Conservation (phyloP, 2,113 vertebrate genomes). For the Onychorhynchus coronatus region DNA sequence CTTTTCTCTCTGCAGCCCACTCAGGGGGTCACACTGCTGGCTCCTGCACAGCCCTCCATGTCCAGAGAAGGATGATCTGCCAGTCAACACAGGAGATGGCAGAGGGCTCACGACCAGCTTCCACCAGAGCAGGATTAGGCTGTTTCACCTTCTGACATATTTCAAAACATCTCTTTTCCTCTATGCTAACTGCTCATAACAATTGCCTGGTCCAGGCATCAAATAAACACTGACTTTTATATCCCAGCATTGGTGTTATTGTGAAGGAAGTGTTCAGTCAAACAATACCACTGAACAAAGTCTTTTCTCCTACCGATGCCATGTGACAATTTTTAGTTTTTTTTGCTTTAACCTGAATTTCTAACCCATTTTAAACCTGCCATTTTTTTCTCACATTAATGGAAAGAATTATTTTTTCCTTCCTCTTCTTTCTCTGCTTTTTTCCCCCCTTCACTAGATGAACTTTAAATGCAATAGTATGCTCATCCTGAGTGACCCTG, state of each 20-base stretch:
- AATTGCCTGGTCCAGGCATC: background rate
- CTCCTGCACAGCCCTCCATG: accelerated
- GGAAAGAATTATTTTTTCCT: conserved; percentile 26
- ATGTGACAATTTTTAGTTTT: background rate
- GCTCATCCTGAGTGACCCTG: conserved; percentile 66
- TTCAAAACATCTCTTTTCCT: background rate
- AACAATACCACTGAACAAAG: background rate
- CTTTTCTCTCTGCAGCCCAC: accelerated
- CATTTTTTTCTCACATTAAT: conserved; percentile 28
- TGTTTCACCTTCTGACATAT: background rate
- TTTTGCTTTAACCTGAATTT: conserved; percentile 48
- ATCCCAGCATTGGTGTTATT: background rate
- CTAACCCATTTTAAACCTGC: conserved; percentile 64
- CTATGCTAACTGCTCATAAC: background rate
- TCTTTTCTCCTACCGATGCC: background rate
- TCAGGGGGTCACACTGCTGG: accelerated
- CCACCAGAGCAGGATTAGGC: background rate
- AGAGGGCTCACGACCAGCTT: background rate
- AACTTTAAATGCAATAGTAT: conserved; percentile 64
- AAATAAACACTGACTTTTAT: background rate
- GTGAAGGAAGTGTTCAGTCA: conserved; percentile 24
- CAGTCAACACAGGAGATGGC: accelerated
- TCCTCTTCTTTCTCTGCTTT: conserved; percentile 6
- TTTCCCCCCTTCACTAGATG: conserved; percentile 35
- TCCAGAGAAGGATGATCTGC: background rate